phyloP scores from a whole-genome alignment of 2,888 invertebrate genomes.

The Plusia festucae region DNA sequence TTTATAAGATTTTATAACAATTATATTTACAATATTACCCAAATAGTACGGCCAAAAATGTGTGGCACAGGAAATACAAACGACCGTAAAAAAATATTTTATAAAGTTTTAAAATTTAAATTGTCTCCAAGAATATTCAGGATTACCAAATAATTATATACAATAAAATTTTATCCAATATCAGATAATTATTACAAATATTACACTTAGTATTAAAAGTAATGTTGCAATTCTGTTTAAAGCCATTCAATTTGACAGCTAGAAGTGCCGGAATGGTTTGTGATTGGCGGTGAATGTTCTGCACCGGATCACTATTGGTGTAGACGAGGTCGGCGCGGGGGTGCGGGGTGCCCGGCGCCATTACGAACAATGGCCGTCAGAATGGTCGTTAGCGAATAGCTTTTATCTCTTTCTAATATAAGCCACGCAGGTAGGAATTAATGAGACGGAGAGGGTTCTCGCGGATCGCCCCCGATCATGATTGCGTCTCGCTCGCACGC shows the following conservation, averaged over 20 bases:
- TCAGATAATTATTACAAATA: slow-evolving; percentile 57
- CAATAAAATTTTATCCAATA: slow-evolving; percentile 49
- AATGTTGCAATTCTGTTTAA: slow-evolving; percentile 80
- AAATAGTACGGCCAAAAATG: not conserved
- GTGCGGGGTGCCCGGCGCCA: slow-evolving; percentile 85
- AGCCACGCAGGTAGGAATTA: slow-evolving; percentile 88
- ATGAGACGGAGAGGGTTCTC: slow-evolving; percentile 88
- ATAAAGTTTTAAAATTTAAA: slow-evolving; percentile 5
- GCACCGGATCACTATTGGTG: slow-evolving; percentile 89
- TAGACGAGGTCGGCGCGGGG: slow-evolving; percentile 81
- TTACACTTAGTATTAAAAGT: slow-evolving; percentile 59
- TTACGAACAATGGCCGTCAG: slow-evolving; percentile 88
- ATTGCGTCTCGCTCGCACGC: slow-evolving; percentile 81
- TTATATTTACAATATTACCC: too few species aligned
- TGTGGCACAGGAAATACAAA: slow-evolving; percentile 24
- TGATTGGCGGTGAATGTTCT: slow-evolving; percentile 89
- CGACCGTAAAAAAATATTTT: slow-evolving; percentile 5
- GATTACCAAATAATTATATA: slow-evolving; percentile 41
- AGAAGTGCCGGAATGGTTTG: slow-evolving; percentile 89
- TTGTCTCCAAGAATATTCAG: slow-evolving; percentile 17
- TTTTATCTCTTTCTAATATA: slow-evolving; percentile 90
- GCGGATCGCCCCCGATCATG: slow-evolving; percentile 74
- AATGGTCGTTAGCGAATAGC: slow-evolving; percentile 89
- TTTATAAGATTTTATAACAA: too few species aligned
- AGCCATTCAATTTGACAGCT: slow-evolving; percentile 87